Evolutionary conservation across 1,140 invertebrate genomes (phyloP).

Genomic region (Parasteatoda tepidariorum): DNA sequence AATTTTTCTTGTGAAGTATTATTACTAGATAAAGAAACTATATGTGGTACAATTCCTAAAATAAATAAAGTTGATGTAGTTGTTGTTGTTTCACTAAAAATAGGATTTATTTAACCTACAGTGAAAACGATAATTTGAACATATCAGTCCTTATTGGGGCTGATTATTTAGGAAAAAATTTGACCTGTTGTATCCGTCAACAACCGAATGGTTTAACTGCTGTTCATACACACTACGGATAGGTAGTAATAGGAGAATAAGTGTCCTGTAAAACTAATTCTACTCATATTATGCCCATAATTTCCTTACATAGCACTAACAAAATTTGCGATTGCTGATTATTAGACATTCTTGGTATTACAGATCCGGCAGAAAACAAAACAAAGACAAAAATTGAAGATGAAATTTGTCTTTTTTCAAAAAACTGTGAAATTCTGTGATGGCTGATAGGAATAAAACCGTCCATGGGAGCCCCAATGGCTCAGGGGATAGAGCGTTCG

Average conservation of each 20-base stretch:
- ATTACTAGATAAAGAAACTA: neutral
- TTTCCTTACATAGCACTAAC: neutral
- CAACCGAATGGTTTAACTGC: neutral
- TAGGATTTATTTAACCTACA: neutral
- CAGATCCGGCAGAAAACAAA: neutral
- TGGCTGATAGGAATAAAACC: neutral
- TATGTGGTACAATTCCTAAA: neutral
- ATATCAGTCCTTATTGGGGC: neutral
- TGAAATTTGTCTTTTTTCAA: neutral
- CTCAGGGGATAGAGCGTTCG: too few species aligned
- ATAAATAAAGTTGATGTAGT: neutral
- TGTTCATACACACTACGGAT: neutral
- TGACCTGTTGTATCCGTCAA: neutral
- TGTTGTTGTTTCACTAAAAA: neutral
- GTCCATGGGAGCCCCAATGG: too few species aligned
- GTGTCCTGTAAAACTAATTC: neutral
- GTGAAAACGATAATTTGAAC: neutral
- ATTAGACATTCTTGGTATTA: neutral
- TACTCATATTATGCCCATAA: neutral
- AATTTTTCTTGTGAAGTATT: neutral
- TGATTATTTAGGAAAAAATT: neutral
- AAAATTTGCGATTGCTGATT: neutral
- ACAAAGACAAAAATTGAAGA: neutral
- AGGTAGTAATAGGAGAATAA: neutral
- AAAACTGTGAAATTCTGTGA: neutral